phyloP scores from a whole-genome alignment of 2,113 vertebrate genomes.

The Corynorhinus townsendii region DNA sequence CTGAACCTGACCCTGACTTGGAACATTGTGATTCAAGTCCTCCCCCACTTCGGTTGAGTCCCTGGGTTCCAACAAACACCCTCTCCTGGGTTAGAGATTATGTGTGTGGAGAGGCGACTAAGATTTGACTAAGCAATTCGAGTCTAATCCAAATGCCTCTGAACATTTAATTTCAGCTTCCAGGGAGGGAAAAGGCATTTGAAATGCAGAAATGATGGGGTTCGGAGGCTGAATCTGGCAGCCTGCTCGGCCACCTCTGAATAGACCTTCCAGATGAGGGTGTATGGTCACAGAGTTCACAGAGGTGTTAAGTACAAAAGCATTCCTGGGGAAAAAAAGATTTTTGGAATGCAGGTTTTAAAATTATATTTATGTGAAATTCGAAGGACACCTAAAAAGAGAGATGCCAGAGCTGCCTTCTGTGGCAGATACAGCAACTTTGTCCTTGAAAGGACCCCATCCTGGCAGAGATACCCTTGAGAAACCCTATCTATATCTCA shows the following conservation, averaged over 20 bases:
- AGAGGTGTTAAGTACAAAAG: conserved; percentile 78
- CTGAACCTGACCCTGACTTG: conserved; percentile 15
- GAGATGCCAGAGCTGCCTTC: not conserved
- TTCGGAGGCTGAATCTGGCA: conserved; percentile 64
- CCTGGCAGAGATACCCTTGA: not conserved
- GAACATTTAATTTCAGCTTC: conserved; percentile 62
- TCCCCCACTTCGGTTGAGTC: conserved; percentile 31
- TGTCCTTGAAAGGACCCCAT: not conserved
- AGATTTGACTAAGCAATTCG: not conserved
- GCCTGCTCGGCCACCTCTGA: conserved; percentile 51
- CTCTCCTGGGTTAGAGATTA: conserved; percentile 14
- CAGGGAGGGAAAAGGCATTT: conserved; percentile 58
- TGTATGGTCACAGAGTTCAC: conserved; percentile 63
- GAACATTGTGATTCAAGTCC: conserved; percentile 7
- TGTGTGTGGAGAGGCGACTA: conserved; percentile 32
- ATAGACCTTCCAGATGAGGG: conserved; percentile 77
- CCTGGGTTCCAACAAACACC: conserved; percentile 12
- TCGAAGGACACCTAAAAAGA: not conserved
- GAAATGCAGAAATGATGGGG: conserved; percentile 62
- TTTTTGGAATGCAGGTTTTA: conserved; percentile 45
- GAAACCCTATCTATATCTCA: not conserved
- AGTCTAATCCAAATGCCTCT: conserved; percentile 65
- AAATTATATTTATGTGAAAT: conserved; percentile 55
- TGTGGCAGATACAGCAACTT: not conserved
- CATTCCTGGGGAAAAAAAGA: conserved; percentile 59